Conservation (phyloP, 2,888 invertebrate genomes). For the Balanococcus diminutus region DNA sequence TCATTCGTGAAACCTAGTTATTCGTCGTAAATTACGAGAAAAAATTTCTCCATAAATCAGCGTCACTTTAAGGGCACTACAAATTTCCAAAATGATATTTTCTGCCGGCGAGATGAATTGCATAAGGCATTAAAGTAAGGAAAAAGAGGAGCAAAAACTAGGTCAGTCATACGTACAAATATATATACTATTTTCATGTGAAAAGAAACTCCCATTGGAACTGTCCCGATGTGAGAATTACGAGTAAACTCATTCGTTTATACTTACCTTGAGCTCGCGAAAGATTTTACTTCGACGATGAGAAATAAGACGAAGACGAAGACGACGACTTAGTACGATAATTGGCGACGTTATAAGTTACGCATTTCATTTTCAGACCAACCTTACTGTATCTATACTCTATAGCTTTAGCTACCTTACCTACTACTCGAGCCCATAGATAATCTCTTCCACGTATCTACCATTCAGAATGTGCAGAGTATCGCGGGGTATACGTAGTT, state of each 20-base stretch:
- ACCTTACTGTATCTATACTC: background rate
- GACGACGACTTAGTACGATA: background rate
- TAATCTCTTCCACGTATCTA: background rate
- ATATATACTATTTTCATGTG: background rate
- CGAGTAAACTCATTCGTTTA: background rate
- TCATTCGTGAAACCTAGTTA: no score
- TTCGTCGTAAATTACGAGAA: no score
- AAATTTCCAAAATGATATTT: no score
- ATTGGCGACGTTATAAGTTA: constrained; percentile 27
- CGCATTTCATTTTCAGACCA: background rate
- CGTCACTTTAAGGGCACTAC: no score
- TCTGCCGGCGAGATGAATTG: background rate
- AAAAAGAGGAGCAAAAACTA: background rate
- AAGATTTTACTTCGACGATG: background rate
- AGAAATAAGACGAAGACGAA: background rate
- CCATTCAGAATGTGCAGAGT: background rate
- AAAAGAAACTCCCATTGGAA: background rate
- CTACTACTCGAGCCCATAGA: background rate
- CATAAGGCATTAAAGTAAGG: background rate
- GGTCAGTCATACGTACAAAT: no score
- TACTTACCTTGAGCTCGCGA: background rate
- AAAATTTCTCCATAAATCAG: no score
- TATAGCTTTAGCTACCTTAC: no score
- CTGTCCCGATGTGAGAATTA: background rate
- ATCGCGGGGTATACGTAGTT: background rate